Base-by-base conservation (phyloP, 2,113 vertebrate genomes). In the Chionodraco myersi region DNA sequence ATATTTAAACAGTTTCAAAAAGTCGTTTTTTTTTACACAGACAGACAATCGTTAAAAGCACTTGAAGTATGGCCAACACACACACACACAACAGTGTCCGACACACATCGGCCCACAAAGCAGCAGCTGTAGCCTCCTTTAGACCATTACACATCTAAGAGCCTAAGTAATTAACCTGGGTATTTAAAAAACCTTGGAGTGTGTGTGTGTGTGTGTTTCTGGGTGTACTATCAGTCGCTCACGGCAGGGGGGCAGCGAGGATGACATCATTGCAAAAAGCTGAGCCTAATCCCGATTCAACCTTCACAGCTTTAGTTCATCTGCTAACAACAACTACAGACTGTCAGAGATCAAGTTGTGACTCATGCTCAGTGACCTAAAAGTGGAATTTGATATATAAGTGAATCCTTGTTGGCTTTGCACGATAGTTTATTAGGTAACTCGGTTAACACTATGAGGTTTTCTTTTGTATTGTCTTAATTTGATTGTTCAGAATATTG, bases 181-280 rank as follows among this genome's bases (percentile, higher is more conserved):
- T 87, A 83, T 74, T 49, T 51, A 53, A 67, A 77, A 84, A 83
- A 13, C 26, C 2, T 12, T 30, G 56, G 26, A 51, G 51, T 0
- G 71, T 65, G 75, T 70, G 54, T 49, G 77, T 74, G 74, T 68
- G 58, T 52, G 78, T 68, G 65, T 49, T 70, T 61, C 21, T 63
- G 68, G 21, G 73, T 65, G 77, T 23, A 23, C 12, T 16, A 72
- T 56, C 66, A 72, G 73, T 54, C 64, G 68, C 51, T 65, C 58
- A 18, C 71, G 56, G 62, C 9, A n/a, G 57, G 77, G 57, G 64
- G 75, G 30, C 18, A 52, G 68, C 2, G 16, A 82, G 75, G 59
- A 90, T 91, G 90, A 93, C 82, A 92, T 91, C 91, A 90, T 72
- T 68, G 66, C 21, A 65, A 64, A 72, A 89, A 74, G 54, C 61